These are phyloP conservation scores for Drosophila nigromelanica DNA, from an alignment of 1,140 invertebrate species.

Conservation along the genomic window DNA sequence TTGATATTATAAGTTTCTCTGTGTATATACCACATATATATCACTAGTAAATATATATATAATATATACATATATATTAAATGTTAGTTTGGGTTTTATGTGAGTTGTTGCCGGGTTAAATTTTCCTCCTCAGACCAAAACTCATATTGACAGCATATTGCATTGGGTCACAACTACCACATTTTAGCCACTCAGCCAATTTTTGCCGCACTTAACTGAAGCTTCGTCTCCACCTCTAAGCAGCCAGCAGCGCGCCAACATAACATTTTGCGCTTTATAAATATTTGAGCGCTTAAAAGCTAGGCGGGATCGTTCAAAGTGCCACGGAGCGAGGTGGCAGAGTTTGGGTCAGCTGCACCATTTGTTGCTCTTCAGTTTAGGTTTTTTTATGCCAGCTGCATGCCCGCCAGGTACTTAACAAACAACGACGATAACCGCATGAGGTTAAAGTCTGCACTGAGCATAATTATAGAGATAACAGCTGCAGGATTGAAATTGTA, in stretches of 20 bases:
- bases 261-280: constrained; percentile 73
- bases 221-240: constrained; percentile 28
- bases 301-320: constrained; percentile 31
- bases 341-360: constrained; percentile 24
- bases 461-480: constrained; percentile 53
- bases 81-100: background rate
- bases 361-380: constrained; percentile 19
- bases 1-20: background rate
- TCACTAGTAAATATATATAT: no score
- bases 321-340: constrained; percentile 20
- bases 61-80: background rate
- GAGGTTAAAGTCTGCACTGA: constrained; percentile 50
- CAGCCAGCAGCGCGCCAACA: constrained; percentile 53
- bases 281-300: constrained; percentile 78
- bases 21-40: no score
- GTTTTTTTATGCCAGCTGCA: constrained; percentile 9
- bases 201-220: constrained; percentile 58
- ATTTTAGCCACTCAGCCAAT: constrained; percentile 29
- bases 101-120: background rate
- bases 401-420: constrained; percentile 25
- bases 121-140: background rate
- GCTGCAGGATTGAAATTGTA: background rate
- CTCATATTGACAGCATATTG: background rate
- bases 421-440: constrained; percentile 53
- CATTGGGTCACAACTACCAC: constrained; percentile 7